Conservation (phyloP, 2,888 invertebrate genomes). For the Bruchidius siliquastri region DNA sequence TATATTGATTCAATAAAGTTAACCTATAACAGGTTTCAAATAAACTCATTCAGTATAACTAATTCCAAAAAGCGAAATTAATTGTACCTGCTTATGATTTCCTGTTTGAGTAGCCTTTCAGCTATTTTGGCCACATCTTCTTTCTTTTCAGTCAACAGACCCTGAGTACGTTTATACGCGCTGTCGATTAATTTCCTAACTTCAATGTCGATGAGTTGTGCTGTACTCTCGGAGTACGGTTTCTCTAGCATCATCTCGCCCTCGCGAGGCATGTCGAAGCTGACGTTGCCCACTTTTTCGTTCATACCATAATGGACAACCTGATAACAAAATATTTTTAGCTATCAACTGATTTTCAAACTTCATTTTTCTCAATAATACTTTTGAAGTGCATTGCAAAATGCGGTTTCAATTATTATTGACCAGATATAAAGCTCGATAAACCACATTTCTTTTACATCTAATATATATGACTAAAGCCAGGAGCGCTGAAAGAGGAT, state of each 20-base stretch:
- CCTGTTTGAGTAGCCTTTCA: constrained; percentile 85
- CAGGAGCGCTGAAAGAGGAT: no score
- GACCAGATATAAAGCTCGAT: no score
- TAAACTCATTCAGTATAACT: no score
- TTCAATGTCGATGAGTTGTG: constrained; percentile 92
- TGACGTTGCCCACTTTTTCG: constrained; percentile 91
- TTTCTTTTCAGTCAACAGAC: constrained; percentile 75
- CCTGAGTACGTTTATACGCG: constrained; percentile 78
- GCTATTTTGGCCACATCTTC: constrained; percentile 84
- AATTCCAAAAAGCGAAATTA: no score
- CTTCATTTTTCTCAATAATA: no score
- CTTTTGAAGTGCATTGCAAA: no score
- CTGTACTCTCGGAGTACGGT: constrained; percentile 96
- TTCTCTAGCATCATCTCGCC: constrained; percentile 93
- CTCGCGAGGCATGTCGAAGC: constrained; percentile 89
- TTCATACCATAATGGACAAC: constrained; percentile 98
- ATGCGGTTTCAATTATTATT: no score
- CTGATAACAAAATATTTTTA: background rate
- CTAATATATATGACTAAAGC: no score
- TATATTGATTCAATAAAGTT: no score
- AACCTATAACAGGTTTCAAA: no score
- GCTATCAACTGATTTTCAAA: no score
- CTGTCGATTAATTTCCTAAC: constrained; percentile 61
- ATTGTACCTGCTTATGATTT: constrained; percentile 66
- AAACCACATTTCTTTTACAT: no score